Percentiles rank a stretch among this genome's conserved stretches.
phyloP scores from a whole-genome alignment of 2,113 vertebrate species.

The Megalops atlanticus region DNA sequence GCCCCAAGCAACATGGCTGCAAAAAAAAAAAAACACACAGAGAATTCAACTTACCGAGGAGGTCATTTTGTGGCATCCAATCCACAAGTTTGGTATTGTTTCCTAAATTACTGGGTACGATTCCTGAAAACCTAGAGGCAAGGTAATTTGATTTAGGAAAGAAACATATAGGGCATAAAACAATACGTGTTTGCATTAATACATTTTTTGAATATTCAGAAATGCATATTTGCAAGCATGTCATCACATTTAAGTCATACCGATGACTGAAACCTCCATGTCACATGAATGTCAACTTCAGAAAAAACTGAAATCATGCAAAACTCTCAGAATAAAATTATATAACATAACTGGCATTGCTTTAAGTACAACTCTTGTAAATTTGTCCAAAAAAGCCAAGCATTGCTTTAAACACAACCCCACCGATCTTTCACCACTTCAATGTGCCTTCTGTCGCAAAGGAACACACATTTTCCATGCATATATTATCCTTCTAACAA shows the following conservation, averaged over 20 bases:
- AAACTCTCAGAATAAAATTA: no score
- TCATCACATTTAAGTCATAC: no score
- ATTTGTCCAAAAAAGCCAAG: no score
- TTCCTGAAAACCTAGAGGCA: slow-evolving; percentile 86
- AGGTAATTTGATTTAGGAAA: slow-evolving; percentile 38
- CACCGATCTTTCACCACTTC: no score
- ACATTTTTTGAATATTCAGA: neutral
- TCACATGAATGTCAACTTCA: no score
- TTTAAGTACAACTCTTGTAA: no score
- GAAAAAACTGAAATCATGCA: no score
- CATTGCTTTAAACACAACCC: no score
- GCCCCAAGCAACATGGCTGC: neutral
- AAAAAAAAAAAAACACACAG: neutral
- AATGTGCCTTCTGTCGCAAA: neutral
- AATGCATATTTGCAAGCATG: neutral
- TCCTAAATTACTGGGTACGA: slow-evolving; percentile 87
- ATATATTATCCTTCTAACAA: slow-evolving; percentile 24
- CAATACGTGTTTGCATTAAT: neutral
- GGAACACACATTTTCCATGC: slow-evolving; percentile 30
- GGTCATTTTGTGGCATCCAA: slow-evolving; percentile 97
- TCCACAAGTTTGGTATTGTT: slow-evolving; percentile 97
- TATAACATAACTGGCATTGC: no score
- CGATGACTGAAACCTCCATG: no score
- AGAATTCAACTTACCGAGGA: slow-evolving; percentile 80
- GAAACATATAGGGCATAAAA: neutral